A percentile compares a stretch with the other conserved stretches of the same genome.
These are phyloP conservation scores for Cephus pygmeus DNA, from an alignment of 2,888 invertebrate species.

Conservation along the genomic window DNA sequence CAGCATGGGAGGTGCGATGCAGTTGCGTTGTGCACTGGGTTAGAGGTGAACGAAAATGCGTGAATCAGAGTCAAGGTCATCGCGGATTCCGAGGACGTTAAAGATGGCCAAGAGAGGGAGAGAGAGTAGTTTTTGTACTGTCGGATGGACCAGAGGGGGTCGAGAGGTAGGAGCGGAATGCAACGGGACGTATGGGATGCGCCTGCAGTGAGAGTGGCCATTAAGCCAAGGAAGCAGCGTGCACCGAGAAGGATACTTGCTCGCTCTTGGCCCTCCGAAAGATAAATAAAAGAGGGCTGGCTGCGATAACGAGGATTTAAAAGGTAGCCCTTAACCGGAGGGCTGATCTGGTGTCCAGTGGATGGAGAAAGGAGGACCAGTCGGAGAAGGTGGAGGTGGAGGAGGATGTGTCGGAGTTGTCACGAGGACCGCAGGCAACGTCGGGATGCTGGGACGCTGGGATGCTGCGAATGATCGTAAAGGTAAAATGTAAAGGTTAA, in stretches of 20 bases:
- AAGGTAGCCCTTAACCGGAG: conserved; percentile 25
- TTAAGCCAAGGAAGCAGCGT: conserved; percentile 21
- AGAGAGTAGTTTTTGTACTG: not conserved
- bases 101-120: not conserved
- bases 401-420: conserved; percentile 27
- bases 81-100: not conserved
- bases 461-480: conserved; percentile 25
- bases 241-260: conserved; percentile 41
- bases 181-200: conserved; percentile 10
- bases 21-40: not conserved
- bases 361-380: not conserved
- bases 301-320: conserved; percentile 46
- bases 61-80: not conserved
- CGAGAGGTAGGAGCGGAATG: conserved; percentile 14
- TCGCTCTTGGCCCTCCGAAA: conserved; percentile 34
- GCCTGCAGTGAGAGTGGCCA: conserved; percentile 30
- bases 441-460: conserved; percentile 15
- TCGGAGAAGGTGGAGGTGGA: not conserved
- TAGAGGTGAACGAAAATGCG: not conserved
- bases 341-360: not conserved
- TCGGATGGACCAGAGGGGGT: not conserved
- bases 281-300: conserved; percentile 43
- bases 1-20: not conserved
- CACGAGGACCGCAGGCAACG: conserved; percentile 30
- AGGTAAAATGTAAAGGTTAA: conserved; percentile 37